Conservation (phyloP, 2,113 vertebrate species). For the Marcusenius ussheri region DNA sequence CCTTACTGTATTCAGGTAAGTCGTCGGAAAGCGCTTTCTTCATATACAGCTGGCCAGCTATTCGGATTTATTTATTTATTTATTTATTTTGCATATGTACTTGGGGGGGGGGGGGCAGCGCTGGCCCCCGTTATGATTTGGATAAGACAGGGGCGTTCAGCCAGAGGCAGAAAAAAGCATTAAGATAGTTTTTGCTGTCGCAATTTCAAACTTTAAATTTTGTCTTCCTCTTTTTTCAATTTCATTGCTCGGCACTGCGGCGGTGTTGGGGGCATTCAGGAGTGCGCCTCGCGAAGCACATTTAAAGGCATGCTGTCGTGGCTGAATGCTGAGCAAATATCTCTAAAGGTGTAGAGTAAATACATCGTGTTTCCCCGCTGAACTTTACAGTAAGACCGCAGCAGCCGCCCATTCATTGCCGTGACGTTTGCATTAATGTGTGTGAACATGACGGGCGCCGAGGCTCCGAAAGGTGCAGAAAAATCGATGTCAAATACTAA, state of each 20-base stretch:
- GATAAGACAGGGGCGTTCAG: neutral
- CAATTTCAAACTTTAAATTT: slow-evolving; percentile 8
- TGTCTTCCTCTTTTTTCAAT: neutral
- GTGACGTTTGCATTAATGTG: neutral
- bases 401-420: neutral
- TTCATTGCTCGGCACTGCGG: neutral
- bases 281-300: neutral
- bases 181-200: neutral
- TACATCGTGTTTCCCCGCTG: neutral
- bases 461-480: neutral
- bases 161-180: neutral
- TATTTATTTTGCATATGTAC: neutral
- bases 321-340: neutral
- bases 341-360: neutral
- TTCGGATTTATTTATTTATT: neutral
- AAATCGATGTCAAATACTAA: neutral
- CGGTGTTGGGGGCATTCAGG: neutral
- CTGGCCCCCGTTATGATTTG: neutral
- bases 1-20: slow-evolving; percentile 78
- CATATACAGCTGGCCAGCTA: neutral
- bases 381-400: neutral
- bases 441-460: neutral
- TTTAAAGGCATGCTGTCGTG: neutral
- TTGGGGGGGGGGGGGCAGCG: neutral
- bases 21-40: neutral